Percentiles rank a stretch among this genome's conserved stretches.
phyloP scores from a whole-genome alignment of 2,888 invertebrate genomes.

The Lasioglossum figueresi region DNA sequence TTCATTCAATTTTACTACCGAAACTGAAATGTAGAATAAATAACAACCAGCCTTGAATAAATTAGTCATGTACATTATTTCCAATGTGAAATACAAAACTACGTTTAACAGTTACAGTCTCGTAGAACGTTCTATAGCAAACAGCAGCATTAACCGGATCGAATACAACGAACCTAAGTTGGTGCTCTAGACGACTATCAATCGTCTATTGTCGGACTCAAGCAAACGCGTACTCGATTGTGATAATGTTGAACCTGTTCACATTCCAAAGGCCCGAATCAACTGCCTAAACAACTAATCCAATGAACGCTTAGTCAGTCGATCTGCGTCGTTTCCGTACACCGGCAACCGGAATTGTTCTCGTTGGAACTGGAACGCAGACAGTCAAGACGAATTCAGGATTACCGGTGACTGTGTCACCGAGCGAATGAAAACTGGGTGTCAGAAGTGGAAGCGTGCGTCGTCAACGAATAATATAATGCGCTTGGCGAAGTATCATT shows the following conservation, averaged over 20 bases:
- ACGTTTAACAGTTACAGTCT: neutral
- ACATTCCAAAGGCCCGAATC: slow-evolving; percentile 25
- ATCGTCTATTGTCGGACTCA: neutral
- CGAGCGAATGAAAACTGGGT: slow-evolving; percentile 52
- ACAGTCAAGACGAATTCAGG: slow-evolving; percentile 43
- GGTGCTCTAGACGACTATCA: neutral
- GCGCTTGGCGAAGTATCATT: neutral
- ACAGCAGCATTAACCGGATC: neutral
- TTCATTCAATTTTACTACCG: neutral
- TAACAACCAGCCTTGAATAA: neutral
- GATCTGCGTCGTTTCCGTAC: slow-evolving; percentile 39
- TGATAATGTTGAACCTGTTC: neutral
- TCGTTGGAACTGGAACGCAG: slow-evolving; percentile 21
- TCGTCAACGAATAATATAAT: slow-evolving; percentile 46
- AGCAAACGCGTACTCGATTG: neutral
- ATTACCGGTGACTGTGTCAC: slow-evolving; percentile 26
- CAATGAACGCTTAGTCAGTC: slow-evolving; percentile 32
- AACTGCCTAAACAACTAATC: slow-evolving; percentile 46
- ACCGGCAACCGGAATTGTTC: slow-evolving; percentile 31
- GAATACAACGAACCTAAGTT: neutral
- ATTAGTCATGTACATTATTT: neutral
- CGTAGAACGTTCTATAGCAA: neutral
- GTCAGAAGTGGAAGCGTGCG: slow-evolving; percentile 44
- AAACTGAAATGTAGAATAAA: neutral
- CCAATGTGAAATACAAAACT: neutral